phyloP scores from a whole-genome alignment of 2,888 invertebrate species.

The Drosophila kambysellisi region DNA sequence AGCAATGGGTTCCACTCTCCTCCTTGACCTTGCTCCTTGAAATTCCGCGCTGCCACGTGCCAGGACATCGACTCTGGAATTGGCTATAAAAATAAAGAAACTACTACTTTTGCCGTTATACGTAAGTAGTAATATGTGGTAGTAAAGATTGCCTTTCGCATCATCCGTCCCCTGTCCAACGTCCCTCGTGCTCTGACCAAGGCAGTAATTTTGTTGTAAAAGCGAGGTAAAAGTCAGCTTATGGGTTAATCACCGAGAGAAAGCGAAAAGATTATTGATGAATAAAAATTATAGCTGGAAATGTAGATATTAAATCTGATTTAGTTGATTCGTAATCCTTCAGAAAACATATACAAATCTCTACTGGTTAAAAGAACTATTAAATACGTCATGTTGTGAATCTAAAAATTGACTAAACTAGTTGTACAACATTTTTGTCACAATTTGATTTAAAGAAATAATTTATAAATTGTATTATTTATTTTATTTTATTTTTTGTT shows the following conservation, averaged over 20 bases:
- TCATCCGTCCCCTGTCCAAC: not conserved
- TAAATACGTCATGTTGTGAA: not conserved
- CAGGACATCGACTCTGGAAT: constrained; percentile 28
- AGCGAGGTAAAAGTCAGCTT: constrained; percentile 16
- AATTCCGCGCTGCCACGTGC: constrained; percentile 71
- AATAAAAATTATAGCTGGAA: constrained; percentile 1
- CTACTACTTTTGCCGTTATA: constrained; percentile 19
- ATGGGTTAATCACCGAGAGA: constrained; percentile 17
- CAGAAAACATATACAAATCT: not conserved
- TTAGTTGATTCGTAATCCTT: not conserved
- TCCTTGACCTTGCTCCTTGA: constrained; percentile 69
- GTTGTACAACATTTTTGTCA: too few species aligned
- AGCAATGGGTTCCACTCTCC: constrained; percentile 62
- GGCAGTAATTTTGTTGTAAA: constrained; percentile 29
- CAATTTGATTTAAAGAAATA: not conserved
- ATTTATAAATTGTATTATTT: not conserved
- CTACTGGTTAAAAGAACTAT: not conserved
- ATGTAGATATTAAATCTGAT: not conserved
- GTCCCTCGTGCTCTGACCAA: not conserved
- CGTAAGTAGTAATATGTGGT: constrained; percentile 26
- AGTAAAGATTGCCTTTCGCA: constrained; percentile 26
- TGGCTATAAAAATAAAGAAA: constrained; percentile 48
- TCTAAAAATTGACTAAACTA: not conserved
- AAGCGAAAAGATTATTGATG: not conserved
- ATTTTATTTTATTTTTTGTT: not conserved